Evolutionary conservation across 2,797 vertebrate species (phyloP).

Genomic region (Antrozous pallidus): DNA sequence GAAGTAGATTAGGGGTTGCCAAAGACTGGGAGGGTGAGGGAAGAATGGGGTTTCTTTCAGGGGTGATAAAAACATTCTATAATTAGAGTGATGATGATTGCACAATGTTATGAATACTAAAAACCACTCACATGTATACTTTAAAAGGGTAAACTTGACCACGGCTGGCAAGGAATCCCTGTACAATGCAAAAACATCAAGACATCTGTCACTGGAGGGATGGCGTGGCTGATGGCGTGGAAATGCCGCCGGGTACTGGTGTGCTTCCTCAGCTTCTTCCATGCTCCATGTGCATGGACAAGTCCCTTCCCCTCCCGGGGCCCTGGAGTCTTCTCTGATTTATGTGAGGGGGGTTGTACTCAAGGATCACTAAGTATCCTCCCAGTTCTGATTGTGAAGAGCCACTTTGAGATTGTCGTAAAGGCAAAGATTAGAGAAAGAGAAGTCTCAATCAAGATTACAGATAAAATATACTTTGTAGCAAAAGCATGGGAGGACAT

Average conservation of each 20-base stretch:
- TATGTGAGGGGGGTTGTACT: neutral
- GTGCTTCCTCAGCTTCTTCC: neutral
- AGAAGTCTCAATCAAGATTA: neutral
- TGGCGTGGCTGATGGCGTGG: neutral
- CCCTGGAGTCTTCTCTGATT: neutral
- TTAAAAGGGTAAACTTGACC: neutral
- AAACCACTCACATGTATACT: neutral
- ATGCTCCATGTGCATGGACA: fast-evolving
- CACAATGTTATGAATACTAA: neutral
- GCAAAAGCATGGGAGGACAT: neutral
- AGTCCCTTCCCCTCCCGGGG: neutral
- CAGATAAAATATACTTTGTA: neutral
- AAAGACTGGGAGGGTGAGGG: neutral
- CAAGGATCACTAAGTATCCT: neutral
- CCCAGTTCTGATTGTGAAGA: neutral
- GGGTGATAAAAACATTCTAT: neutral
- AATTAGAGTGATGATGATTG: neutral
- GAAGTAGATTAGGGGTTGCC: neutral
- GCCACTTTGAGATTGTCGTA: neutral
- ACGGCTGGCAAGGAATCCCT: too few species aligned
- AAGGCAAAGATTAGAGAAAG: neutral
- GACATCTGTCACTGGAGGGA: neutral
- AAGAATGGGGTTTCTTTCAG: neutral
- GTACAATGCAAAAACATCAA: neutral
- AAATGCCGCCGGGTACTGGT: neutral